A percentile compares a stretch with the other conserved stretches of the same genome.
Conservation (phyloP, 2,888 invertebrate species). For the Hedya salicella region DNA sequence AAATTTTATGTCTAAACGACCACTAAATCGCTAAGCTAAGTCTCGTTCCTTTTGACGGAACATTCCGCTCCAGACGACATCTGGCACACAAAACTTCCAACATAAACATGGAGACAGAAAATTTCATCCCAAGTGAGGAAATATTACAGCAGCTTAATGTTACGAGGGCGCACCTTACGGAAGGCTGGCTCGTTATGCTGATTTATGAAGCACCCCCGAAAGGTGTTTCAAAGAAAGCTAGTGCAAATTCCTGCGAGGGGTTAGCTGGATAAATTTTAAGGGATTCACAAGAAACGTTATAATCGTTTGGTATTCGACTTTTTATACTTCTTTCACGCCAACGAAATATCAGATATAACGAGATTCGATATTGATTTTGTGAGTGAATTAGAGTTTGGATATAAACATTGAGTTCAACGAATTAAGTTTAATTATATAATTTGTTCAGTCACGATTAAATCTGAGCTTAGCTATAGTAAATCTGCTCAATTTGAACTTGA, state of each 20-base stretch:
- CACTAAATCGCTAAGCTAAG: constrained; percentile 1
- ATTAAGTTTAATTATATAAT: too few relatives aligned
- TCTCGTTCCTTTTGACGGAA: constrained; percentile 43
- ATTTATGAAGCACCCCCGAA: constrained; percentile 77
- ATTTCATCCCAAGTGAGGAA: constrained; percentile 83
- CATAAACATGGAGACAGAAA: constrained; percentile 81
- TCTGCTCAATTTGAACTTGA: too few relatives aligned
- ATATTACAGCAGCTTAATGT: constrained; percentile 82
- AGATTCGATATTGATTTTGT: too few relatives aligned
- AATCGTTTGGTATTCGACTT: constrained; percentile 5
- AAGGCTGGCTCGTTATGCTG: constrained; percentile 80
- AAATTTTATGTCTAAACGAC: too few relatives aligned
- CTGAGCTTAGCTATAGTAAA: too few relatives aligned
- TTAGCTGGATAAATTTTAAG: constrained; percentile 62
- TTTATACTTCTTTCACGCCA: background rate
- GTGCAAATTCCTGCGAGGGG: constrained; percentile 66
- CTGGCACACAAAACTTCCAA: constrained; percentile 65
- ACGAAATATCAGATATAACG: too few relatives aligned
- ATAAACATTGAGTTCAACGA: too few relatives aligned
- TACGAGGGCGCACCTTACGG: constrained; percentile 76
- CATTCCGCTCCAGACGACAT: constrained; percentile 71
- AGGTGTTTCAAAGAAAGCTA: constrained; percentile 70
- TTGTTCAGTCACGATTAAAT: too few relatives aligned
- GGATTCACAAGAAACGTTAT: constrained; percentile 45
- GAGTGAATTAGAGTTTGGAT: too few relatives aligned